Base-by-base conservation (phyloP, 2,888 invertebrate genomes). In the Andrena bucephala region DNA sequence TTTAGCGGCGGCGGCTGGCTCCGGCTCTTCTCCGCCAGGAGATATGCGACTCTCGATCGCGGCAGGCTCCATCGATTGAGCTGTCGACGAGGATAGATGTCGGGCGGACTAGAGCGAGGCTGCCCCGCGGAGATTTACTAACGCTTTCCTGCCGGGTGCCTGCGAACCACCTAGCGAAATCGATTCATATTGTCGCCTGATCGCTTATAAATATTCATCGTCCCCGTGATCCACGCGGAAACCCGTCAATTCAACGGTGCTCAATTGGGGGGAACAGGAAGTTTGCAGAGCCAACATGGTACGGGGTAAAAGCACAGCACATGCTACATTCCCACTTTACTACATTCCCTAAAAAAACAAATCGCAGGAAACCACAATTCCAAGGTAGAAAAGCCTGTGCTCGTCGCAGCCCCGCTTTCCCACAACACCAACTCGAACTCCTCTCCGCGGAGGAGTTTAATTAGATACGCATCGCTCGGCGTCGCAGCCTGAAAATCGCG, bases 1-100 rank as follows among this genome's bases (percentile, higher is more conserved):
- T 88, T 90, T 90, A 89, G 85, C 86, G 79, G 69, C 68, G 62
- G 29, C 31, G 77, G 27, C 48, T 52, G 50, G 50, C 66, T 52
- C 68, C 71, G 71, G 71, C 69, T 33, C 59, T 29, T 60, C 48
- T 65, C 66, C 65, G 60, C 69, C 78, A 74, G 66, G 65, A 63
- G 74, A 78, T 85, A 74, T 60, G 66, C 87, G 77, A 76, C 75
- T 76, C 77, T 50, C 79, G 83, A 77, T 74, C 81, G 70, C 59
- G 73, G 60, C 76, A 73, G 57, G 42, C 77, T 68, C 77, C 70
- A 86, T 77, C 88, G 84, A 87, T 86, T 88, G 88, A 87, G 86
- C 84, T 83, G 88, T 88, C 82, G 72, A 82, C 78, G 69, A 76
- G 83, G 78, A 84, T 83, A 83, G 88, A 89, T 83, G 86, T 82